These are phyloP conservation scores for Epinephelus coioides DNA, from an alignment of 2,797 vertebrate species.

Conservation along the genomic window DNA sequence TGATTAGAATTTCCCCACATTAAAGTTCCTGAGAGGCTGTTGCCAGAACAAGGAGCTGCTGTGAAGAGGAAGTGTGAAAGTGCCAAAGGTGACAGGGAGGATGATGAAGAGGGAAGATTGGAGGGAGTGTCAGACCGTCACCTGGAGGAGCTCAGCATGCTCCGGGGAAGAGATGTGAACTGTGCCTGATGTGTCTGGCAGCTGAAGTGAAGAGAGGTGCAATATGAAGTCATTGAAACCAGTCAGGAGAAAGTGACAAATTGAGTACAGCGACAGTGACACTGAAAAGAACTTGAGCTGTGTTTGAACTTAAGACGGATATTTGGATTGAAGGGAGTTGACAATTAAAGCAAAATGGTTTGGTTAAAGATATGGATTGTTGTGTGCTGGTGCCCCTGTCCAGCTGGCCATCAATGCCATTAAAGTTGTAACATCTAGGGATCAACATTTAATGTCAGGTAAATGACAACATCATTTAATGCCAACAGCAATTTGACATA, in stretches of 20 bases:
- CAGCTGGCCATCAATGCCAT: too few species aligned
- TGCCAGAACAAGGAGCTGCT: constrained; percentile 24
- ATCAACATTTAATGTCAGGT: too few species aligned
- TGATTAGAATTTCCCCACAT: not conserved
- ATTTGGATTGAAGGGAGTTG: not conserved
- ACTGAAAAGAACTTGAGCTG: not conserved
- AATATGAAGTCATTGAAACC: constrained; percentile 42
- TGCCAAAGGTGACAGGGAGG: constrained; percentile 42
- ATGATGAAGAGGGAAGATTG: constrained; percentile 45
- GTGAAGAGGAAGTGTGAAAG: constrained; percentile 59
- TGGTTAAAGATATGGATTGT: not conserved
- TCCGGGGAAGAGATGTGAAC: constrained; percentile 30
- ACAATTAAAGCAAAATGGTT: not conserved
- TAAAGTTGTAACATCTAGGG: too few species aligned
- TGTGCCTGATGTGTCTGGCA: constrained; percentile 40
- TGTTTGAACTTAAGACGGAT: not conserved
- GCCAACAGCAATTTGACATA: too few species aligned
- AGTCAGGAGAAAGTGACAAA: constrained; percentile 23
- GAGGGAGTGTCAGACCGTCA: constrained; percentile 54
- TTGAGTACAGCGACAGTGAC: not conserved
- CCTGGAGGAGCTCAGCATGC: constrained; percentile 33
- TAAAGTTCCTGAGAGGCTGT: constrained; percentile 25
- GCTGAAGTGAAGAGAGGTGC: constrained; percentile 34
- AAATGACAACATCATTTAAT: too few species aligned
- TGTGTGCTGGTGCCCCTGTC: not conserved